These are phyloP conservation scores for Drosophila bunnanda DNA, from an alignment of 2,888 invertebrate species.

Conservation along the genomic window DNA sequence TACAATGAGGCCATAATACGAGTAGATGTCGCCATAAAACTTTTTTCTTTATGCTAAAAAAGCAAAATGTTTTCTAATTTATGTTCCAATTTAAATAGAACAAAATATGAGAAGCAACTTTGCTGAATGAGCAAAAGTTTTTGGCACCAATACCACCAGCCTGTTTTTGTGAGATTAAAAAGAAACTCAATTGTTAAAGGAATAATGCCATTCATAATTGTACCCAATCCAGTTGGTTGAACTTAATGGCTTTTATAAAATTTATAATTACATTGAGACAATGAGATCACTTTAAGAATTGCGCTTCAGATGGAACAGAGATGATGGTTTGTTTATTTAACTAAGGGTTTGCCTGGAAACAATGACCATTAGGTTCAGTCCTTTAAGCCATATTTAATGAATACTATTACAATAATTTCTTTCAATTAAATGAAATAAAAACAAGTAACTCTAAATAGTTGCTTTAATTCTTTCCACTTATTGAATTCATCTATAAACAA, in stretches of 20 bases:
- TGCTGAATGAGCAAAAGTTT: slow-evolving; percentile 32
- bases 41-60: slow-evolving; percentile 29
- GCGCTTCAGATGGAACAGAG: neutral
- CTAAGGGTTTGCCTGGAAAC: neutral
- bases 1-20: slow-evolving; percentile 52
- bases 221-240: neutral
- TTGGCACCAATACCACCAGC: slow-evolving; percentile 16
- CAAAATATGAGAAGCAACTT: slow-evolving; percentile 26
- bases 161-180: slow-evolving; percentile 13
- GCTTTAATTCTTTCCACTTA: no score
- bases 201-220: neutral
- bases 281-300: neutral
- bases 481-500: no score
- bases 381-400: neutral
- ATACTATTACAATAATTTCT: no score
- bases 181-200: slow-evolving; percentile 7
- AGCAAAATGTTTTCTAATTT: slow-evolving; percentile 51
- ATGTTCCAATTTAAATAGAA: slow-evolving; percentile 56
- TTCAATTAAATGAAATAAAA: neutral
- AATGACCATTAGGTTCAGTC: neutral
- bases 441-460: no score
- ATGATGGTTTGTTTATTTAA: neutral
- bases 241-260: neutral
- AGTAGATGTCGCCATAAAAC: slow-evolving; percentile 35
- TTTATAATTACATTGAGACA: slow-evolving; percentile 1